Conservation (phyloP, 2,888 invertebrate genomes). For the Andrena flavipes region DNA sequence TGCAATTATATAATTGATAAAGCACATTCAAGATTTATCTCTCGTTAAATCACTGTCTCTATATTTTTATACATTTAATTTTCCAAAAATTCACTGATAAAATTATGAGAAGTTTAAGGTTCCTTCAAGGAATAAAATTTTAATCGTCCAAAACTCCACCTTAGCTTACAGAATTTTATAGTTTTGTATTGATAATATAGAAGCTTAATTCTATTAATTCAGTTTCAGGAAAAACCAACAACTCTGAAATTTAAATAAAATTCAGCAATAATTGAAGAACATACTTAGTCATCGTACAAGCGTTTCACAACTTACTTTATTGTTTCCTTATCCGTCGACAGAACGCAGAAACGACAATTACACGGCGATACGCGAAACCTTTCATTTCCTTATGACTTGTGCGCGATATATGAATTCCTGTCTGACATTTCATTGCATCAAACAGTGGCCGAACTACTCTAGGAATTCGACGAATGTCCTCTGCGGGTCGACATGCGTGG, state of each 20-base stretch:
- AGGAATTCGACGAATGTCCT: conserved; percentile 63
- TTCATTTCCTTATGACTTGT: conserved; percentile 67
- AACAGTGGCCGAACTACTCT: conserved; percentile 62
- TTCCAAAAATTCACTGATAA: not conserved
- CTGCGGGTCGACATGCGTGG: conserved; percentile 46
- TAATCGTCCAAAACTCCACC: not conserved
- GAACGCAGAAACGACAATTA: conserved; percentile 40
- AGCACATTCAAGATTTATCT: no score
- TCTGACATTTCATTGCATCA: conserved; percentile 66
- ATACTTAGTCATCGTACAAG: not conserved
- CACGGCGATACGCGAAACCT: conserved; percentile 57
- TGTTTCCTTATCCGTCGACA: conserved; percentile 45
- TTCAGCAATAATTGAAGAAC: not conserved
- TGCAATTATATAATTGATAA: no score
- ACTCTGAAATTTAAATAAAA: not conserved
- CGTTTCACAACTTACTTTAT: conserved; percentile 36
- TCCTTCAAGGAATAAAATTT: not conserved
- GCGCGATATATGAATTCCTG: conserved; percentile 68
- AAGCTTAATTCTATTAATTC: no score
- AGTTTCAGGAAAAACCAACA: no score
- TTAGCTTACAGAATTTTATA: not conserved
- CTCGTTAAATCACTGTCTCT: no score
- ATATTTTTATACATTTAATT: no score
- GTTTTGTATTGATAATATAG: no score
- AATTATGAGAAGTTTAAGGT: not conserved